Evolutionary conservation across 1,140 invertebrate genomes (phyloP), one percentile per base, ranked within the genome.

Genomic region (Himalopsyche phryganea): DNA sequence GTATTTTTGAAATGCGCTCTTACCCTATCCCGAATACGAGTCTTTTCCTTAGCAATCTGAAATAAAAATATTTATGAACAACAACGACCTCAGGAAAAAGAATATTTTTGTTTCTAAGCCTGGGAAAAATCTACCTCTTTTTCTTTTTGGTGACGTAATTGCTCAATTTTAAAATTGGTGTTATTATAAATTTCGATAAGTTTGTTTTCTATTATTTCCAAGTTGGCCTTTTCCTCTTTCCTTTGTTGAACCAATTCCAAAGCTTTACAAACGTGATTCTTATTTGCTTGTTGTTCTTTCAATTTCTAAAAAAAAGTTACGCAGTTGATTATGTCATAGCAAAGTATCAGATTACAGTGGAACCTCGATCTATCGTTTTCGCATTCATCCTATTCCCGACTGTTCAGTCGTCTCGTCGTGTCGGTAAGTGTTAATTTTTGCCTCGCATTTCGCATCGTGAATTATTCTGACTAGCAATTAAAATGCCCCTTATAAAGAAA

Each of bases 211-310:
- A 54, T 45, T 38, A 23, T 10, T 10, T 58, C 35, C 6, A 45
- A 28, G 10, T 52, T 17, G 41, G 41, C 47, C 17, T 65, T 55
- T 44, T 52, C 47, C 17, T 46, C 50, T 17, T 23, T 54, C 48
- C 18, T 46, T 9, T 57, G 32, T 28, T 55, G 35, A 9, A 32
- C 47, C 7, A 49, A 20, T 11, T 42, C 33, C 11, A 60, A 28
- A 67, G 68, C 10, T 63, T 62, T 51, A 68, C 75, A 46, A 68
- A 69, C 14, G 61, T 66, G 18, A 58, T 70, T 68, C 68, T 68
- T 72, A 69, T 57, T 50, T 14, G 28, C 45, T 35, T 57, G 13
- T 13, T 33, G 13, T 38, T 60, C 42, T 44, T 41, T 57, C 38
- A 56, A 52, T 60, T 54, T 65, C 60, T 65, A 36, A 42, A 45